A percentile compares a stretch with the other conserved stretches of the same genome.
These are phyloP conservation scores for Varanus salvator DNA, from an alignment of 2,113 vertebrate species.

Conservation along the genomic window DNA sequence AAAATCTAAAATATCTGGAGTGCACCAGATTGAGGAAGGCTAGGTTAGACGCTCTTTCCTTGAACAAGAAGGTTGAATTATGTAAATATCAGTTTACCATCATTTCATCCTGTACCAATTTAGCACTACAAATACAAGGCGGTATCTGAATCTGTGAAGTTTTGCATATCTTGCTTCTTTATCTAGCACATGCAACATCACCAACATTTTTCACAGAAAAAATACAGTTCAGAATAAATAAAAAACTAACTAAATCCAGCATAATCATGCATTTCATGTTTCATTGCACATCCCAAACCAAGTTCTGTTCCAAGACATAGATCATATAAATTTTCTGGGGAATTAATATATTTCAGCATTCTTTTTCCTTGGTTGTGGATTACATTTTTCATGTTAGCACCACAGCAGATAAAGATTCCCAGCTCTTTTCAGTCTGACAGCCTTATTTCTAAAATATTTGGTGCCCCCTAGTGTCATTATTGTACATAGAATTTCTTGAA, in stretches of 20 bases:
- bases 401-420: background rate
- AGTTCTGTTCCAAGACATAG: background rate
- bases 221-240: background rate
- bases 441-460: slow-evolving; percentile 42
- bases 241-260: background rate
- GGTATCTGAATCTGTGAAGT: background rate
- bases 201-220: background rate
- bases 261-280: background rate
- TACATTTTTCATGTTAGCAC: background rate
- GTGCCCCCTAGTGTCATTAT: slow-evolving; percentile 66
- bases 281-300: background rate
- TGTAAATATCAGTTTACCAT: background rate
- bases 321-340: background rate
- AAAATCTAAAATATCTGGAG: too few species aligned
- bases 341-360: background rate
- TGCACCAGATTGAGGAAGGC: too few species aligned
- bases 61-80: background rate
- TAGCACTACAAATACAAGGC: background rate
- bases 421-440: background rate
- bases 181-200: background rate
- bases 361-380: background rate
- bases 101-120: background rate
- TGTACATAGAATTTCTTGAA: background rate
- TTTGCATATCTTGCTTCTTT: background rate
- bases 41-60: background rate